phyloP scores from a whole-genome alignment of 2,888 invertebrate species.

The Drosophila nr. fundita region DNA sequence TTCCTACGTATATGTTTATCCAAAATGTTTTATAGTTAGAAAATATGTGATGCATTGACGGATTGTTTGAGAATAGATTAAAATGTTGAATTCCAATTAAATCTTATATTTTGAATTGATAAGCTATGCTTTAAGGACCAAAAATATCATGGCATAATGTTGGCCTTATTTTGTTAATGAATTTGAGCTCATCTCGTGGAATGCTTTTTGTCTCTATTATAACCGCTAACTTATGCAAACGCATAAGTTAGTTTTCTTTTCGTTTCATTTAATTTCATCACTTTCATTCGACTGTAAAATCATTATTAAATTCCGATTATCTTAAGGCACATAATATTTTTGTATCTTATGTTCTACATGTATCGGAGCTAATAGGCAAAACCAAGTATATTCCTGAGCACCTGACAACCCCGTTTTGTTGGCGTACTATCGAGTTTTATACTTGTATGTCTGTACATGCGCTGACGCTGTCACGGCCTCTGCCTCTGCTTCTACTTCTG shows the following conservation, averaged over 20 bases:
- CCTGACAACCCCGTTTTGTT: constrained; percentile 62
- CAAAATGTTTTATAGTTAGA: background rate
- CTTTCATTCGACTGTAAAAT: background rate
- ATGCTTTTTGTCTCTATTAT: background rate
- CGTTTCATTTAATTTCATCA: background rate
- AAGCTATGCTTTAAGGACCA: background rate
- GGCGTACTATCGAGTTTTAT: constrained; percentile 77
- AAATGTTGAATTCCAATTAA: background rate
- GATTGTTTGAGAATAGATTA: background rate
- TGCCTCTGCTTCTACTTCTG: constrained; percentile 60
- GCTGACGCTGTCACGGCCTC: constrained; percentile 79
- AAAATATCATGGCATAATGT: background rate
- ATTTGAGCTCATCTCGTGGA: background rate
- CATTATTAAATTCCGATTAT: background rate
- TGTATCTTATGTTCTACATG: background rate
- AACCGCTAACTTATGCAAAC: background rate
- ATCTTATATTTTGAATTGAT: background rate
- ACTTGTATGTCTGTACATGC: constrained; percentile 66
- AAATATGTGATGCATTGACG: background rate
- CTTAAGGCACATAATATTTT: background rate
- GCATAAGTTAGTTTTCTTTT: background rate
- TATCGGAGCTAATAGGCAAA: background rate
- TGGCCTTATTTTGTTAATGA: background rate
- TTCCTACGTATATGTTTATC: background rate
- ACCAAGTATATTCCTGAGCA: background rate